Conservation (phyloP, 2,113 vertebrate species). For the Aplodontia rufa region DNA sequence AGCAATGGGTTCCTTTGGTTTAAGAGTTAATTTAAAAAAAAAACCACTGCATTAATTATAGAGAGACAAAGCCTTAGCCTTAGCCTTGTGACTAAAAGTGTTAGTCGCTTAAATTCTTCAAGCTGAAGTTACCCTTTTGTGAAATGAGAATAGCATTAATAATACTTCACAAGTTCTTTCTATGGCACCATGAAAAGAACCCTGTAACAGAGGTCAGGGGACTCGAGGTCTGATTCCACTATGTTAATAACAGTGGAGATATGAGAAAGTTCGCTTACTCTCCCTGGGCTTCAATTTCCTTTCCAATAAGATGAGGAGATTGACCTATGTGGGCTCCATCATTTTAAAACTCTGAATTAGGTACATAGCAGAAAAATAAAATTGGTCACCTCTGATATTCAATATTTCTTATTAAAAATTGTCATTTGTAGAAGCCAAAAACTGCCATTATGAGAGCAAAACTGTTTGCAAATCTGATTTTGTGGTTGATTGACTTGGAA, state of each 20-base stretch:
- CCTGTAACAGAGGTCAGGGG: neutral
- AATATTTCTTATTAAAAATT: conserved; percentile 21
- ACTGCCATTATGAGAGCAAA: conserved; percentile 28
- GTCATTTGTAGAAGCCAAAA: conserved; percentile 32
- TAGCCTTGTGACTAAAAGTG: neutral
- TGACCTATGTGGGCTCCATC: neutral
- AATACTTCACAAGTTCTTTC: neutral
- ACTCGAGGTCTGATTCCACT: neutral
- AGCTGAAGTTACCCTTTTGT: neutral
- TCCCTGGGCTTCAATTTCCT: neutral
- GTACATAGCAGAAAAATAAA: conserved; percentile 28
- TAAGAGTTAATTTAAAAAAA: neutral
- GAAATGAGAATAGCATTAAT: conserved; percentile 2
- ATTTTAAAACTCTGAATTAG: conserved; percentile 17
- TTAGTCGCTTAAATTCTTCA: neutral
- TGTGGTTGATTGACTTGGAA: neutral
- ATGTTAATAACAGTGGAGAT: neutral
- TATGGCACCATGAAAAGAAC: neutral
- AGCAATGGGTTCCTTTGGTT: neutral
- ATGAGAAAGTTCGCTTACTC: neutral
- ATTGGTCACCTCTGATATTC: neutral
- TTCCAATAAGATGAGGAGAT: neutral
- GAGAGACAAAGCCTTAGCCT: neutral
- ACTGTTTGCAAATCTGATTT: neutral
- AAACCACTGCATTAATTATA: neutral